Conservation (phyloP, 2,888 invertebrate genomes). For the Nymphalis polychloros region DNA sequence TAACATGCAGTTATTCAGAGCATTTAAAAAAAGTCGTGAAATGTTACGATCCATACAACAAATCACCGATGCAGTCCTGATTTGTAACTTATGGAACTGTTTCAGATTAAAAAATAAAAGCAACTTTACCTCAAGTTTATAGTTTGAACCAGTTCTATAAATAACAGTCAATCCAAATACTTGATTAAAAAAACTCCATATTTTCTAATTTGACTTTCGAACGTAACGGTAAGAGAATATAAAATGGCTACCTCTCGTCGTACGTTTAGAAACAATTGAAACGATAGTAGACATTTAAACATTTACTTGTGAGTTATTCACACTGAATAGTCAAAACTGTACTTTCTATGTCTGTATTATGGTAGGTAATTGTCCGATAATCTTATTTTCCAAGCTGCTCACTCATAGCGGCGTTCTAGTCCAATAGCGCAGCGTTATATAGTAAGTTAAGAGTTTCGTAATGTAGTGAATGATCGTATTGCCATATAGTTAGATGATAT, state of each 20-base stretch:
- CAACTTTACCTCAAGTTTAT: too few species aligned
- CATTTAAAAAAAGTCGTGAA: conserved; percentile 6
- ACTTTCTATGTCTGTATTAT: conserved; percentile 54
- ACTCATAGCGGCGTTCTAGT: conserved; percentile 55
- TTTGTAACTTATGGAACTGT: too few species aligned
- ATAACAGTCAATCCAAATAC: neutral
- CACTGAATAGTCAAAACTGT: conserved; percentile 47
- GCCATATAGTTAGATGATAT: conserved; percentile 75
- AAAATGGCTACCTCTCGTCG: conserved; percentile 16
- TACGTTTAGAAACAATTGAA: conserved; percentile 17
- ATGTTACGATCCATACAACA: neutral
- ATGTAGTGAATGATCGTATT: conserved; percentile 72
- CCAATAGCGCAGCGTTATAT: conserved; percentile 70
- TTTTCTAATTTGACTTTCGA: conserved; percentile 1
- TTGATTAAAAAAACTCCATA: neutral
- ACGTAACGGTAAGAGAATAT: conserved; percentile 4
- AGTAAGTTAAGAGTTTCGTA: conserved; percentile 68
- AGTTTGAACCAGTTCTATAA: too few species aligned
- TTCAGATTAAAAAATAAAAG: too few species aligned
- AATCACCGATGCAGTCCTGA: conserved; percentile 11
- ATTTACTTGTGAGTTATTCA: conserved; percentile 20
- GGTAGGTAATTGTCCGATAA: conserved; percentile 67
- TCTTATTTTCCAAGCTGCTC: conserved; percentile 48
- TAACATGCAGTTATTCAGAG: conserved; percentile 12
- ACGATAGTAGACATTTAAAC: conserved; percentile 4